phyloP scores from a whole-genome alignment of 2,113 vertebrate genomes.

The Sula dactylatra region DNA sequence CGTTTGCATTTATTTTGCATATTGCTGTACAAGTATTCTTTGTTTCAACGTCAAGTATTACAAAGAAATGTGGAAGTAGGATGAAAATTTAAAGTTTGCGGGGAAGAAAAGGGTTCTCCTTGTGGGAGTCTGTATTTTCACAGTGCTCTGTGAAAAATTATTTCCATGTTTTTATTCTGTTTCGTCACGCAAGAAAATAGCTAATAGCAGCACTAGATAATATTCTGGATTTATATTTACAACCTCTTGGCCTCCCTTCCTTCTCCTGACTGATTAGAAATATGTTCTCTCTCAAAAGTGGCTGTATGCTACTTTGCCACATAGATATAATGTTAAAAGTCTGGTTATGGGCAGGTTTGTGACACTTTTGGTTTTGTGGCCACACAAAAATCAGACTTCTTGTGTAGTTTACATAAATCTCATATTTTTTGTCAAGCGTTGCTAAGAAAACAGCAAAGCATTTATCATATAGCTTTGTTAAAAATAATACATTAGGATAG shows the following conservation, averaged over 20 bases:
- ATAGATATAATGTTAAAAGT: background rate
- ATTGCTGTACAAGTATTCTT: background rate
- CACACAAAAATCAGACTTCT: background rate
- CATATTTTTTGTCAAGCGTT: background rate
- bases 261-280: background rate
- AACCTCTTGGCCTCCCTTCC: background rate
- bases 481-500: background rate
- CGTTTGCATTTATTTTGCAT: background rate
- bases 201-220: background rate
- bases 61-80: background rate
- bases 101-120: rapidly evolving
- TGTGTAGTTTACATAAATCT: background rate
- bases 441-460: background rate
- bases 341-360: background rate
- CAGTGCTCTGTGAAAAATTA: background rate
- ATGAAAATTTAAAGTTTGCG: background rate
- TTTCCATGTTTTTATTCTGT: background rate
- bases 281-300: background rate
- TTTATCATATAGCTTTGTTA: background rate
- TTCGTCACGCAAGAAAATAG: background rate
- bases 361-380: background rate
- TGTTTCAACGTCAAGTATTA: background rate
- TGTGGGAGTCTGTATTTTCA: background rate
- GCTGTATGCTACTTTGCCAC: background rate
- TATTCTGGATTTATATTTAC: background rate